A percentile compares a stretch with the other conserved stretches of the same genome.
These are phyloP conservation scores for Alligator mississippiensis DNA, from an alignment of 2,113 vertebrate species.

Conservation along the genomic window DNA sequence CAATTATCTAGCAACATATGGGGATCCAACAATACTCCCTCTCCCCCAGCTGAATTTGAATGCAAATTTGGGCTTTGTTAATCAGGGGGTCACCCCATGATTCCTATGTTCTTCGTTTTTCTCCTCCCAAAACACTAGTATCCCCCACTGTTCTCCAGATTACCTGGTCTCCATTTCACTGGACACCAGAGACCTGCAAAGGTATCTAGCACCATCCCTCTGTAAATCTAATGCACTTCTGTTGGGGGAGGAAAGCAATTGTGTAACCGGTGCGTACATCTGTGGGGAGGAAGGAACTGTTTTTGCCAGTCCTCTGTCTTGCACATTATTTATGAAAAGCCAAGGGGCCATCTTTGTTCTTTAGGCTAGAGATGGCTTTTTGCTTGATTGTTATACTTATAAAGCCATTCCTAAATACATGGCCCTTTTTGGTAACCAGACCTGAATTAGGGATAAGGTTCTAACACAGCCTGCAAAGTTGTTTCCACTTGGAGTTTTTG, in stretches of 20 bases:
- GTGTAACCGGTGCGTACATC: background rate
- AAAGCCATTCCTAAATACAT: background rate
- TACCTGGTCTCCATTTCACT: background rate
- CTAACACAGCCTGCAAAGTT: background rate
- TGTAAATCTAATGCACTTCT: background rate
- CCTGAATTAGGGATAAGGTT: background rate
- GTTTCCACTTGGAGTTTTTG: background rate
- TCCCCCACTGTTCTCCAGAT: background rate
- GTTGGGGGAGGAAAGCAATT: background rate
- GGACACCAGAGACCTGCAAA: background rate
- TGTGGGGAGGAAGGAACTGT: too few relatives aligned
- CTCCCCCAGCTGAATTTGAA: background rate
- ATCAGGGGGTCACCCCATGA: background rate
- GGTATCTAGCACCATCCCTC: background rate
- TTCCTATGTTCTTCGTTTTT: background rate
- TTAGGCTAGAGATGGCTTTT: too few relatives aligned
- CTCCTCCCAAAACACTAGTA: background rate
- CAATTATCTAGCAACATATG: accelerated
- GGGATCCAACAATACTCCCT: background rate
- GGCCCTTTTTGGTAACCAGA: background rate
- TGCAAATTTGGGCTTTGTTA: accelerated
- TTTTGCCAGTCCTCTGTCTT: background rate
- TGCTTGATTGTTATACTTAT: too few relatives aligned
- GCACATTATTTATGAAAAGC: background rate
- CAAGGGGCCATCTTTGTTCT: background rate